These are phyloP conservation scores for Theodoxus fluviatilis DNA, from an alignment of 2,888 invertebrate genomes.

Conservation along the genomic window DNA sequence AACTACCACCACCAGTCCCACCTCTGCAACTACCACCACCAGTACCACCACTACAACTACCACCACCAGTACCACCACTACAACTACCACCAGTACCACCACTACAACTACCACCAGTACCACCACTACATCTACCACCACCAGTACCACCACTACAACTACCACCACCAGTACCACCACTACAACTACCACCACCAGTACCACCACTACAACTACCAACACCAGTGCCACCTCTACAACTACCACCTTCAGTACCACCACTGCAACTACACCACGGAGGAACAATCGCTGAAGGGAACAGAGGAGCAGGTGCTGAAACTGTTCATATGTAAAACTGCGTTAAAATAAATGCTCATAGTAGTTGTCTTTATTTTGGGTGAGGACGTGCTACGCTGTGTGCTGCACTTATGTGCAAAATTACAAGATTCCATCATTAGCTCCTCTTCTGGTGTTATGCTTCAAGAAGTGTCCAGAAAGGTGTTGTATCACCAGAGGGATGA, in stretches of 20 bases:
- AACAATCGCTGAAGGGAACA: too few relatives aligned
- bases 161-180: neutral
- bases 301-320: too few relatives aligned
- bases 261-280: neutral
- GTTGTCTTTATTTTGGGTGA: too few relatives aligned
- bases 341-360: too few relatives aligned
- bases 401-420: too few relatives aligned
- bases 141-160: neutral
- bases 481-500: too few relatives aligned
- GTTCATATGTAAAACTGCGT: too few relatives aligned
- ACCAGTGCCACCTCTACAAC: neutral
- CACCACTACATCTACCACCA: neutral
- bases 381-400: too few relatives aligned
- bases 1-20: neutral
- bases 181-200: neutral
- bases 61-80: neutral
- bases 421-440: too few relatives aligned
- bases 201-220: neutral
- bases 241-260: neutral
- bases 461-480: too few relatives aligned
- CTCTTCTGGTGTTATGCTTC: too few relatives aligned
- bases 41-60: neutral
- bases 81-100: neutral
- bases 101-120: neutral
- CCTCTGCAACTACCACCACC: neutral